Base-by-base conservation (phyloP, 2,113 vertebrate species). In the Percopsis transmontana region DNA sequence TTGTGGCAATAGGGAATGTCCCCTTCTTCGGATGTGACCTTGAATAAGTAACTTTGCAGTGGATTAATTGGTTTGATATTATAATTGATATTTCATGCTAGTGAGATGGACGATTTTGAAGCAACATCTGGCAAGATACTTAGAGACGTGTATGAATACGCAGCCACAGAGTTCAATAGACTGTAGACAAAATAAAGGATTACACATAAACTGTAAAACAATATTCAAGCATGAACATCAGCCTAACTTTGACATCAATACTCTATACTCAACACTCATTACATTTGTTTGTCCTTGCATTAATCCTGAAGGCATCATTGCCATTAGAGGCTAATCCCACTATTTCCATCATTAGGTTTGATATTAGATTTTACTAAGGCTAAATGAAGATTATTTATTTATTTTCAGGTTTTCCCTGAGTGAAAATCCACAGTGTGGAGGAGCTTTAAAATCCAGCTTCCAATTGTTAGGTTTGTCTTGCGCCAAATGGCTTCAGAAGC, bases 1-100 rank as follows among this genome's bases (percentile, higher is more conserved):
- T 72, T 71, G 74, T 70, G 77, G 77, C 14, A 61, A 24, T 27
- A 65, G 84, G 21, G 57, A 70, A 87, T 84, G 68, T 58, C 73
- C 81, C 78, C 53, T 58, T 33, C 23, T 39, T 64, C 11, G 38
- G 70, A 73, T 68, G 50, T 73, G 57, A 81, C 55, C 1, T 1
- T 75, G 79, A 81, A 66, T 75, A 70, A 75, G 73, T 70, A 77
- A 48, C 58, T 75, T 76, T 79, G 64, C 19, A 12, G 53, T 62
- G 59, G 50, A 44, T 69, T 65, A 40, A 53, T 66, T 59, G 27
- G 42, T 74, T 58, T 63, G 11, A 67, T 56, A 58, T 70, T 27
- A 20, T 67, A 56, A 55, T 59, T 20, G 39, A 20, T 38, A 4
- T 55, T 56, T 58, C 51, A 56, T 41, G 39, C 11, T 15, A 44